phyloP scores from a whole-genome alignment of 2,113 vertebrate species.

The Halcyon malimbica region DNA sequence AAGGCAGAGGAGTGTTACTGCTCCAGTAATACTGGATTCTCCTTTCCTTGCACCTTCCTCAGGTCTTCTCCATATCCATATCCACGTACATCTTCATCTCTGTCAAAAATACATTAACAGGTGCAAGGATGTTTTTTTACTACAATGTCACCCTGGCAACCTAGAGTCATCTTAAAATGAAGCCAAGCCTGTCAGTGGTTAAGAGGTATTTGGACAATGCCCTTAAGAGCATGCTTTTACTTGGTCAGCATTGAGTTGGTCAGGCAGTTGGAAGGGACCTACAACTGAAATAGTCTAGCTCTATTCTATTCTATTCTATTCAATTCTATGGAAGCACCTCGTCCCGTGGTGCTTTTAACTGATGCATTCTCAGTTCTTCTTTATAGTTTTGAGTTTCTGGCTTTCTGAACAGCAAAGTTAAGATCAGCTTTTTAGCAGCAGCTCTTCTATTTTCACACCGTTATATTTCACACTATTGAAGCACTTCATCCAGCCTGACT shows the following conservation, averaged over 20 bases:
- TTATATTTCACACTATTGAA: neutral
- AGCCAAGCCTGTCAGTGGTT: neutral
- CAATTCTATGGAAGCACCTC: neutral
- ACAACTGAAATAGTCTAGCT: neutral
- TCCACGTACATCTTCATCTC: neutral
- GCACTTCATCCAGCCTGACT: neutral
- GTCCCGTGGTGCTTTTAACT: neutral
- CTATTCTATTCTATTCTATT: neutral
- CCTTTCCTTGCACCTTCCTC: neutral
- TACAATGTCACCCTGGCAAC: neutral
- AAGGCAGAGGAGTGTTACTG: neutral
- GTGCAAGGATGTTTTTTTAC: neutral
- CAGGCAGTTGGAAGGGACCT: neutral
- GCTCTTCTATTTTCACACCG: neutral
- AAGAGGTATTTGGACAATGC: neutral
- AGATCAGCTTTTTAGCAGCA: neutral
- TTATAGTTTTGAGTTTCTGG: neutral
- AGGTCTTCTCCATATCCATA: neutral
- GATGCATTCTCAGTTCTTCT: neutral
- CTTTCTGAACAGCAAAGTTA: neutral
- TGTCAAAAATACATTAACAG: neutral
- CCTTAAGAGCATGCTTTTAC: neutral
- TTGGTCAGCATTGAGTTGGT: neutral
- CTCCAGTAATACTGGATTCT: neutral
- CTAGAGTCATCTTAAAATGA: neutral